Conservation (phyloP, 2,888 invertebrate species). For the Phasia obesa region DNA sequence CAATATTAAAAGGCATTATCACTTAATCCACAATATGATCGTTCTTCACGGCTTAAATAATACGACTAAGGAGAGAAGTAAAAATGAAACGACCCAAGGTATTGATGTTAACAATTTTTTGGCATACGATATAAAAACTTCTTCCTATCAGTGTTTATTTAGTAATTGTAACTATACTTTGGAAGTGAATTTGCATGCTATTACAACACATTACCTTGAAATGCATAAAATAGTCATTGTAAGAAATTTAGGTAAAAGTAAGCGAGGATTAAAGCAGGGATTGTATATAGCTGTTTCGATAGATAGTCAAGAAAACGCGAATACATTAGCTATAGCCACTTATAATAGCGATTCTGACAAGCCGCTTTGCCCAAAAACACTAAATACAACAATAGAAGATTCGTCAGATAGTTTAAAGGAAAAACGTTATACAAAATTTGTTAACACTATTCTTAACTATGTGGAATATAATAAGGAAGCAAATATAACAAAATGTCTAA, state of each 20-base stretch:
- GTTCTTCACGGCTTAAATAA: neutral
- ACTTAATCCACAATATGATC: neutral
- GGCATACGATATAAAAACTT: neutral
- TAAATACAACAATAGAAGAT: neutral
- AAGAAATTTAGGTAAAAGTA: neutral
- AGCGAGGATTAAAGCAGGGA: neutral
- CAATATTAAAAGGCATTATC: constrained; percentile 19
- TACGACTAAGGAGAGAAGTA: neutral
- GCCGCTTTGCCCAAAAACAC: neutral
- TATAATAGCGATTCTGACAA: neutral
- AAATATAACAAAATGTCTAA: constrained; percentile 17
- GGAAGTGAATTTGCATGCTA: neutral
- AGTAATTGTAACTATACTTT: constrained; percentile 7
- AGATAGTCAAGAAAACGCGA: neutral
- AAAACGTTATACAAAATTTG: neutral
- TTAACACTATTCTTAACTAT: neutral
- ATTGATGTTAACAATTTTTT: neutral
- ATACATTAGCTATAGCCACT: neutral
- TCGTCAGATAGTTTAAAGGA: neutral
- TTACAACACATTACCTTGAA: constrained; percentile 5
- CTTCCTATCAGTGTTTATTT: constrained; percentile 11
- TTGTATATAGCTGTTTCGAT: neutral
- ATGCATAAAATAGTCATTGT: constrained; percentile 7
- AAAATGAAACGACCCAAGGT: neutral
- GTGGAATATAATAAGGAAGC: neutral